A percentile compares a stretch with the other conserved stretches of the same genome.
Conservation (phyloP, 2,797 vertebrate species). For the Ataeniobius toweri region DNA sequence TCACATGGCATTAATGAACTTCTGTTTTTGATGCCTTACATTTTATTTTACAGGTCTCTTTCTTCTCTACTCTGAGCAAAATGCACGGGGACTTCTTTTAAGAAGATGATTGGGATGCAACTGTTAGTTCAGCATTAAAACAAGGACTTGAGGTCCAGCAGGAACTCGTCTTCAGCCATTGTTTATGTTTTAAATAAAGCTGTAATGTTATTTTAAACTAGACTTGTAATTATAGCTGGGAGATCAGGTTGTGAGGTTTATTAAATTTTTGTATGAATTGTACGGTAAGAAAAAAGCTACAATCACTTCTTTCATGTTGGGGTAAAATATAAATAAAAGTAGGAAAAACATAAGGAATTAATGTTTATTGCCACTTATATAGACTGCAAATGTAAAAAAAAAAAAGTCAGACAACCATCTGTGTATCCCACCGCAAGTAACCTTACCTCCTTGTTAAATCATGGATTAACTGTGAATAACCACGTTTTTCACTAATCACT, state of each 20-base stretch:
- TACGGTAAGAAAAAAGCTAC: constrained; percentile 9
- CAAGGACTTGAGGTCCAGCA: background rate
- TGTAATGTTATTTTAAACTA: background rate
- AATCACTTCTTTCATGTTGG: constrained; percentile 4
- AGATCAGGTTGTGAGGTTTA: background rate
- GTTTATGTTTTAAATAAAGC: constrained; percentile 13
- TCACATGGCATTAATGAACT: background rate
- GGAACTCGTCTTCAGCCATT: background rate
- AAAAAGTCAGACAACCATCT: too few species aligned
- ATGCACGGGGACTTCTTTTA: constrained; percentile 7
- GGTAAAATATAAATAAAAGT: constrained; percentile 2
- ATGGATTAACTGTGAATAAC: background rate
- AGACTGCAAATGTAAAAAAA: background rate
- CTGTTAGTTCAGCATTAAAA: constrained; percentile 19
- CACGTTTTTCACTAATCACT: background rate
- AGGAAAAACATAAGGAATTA: background rate
- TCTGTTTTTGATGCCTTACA: background rate
- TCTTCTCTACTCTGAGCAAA: constrained; percentile 63
- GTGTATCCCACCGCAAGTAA: background rate
- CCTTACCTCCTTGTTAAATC: background rate
- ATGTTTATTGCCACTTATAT: background rate
- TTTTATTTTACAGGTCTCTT: constrained; percentile 64
- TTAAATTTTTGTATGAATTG: constrained; percentile 14
- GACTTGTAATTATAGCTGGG: background rate
- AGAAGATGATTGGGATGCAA: constrained; percentile 10